Evolutionary conservation across 2,888 invertebrate genomes (phyloP), one percentile per base, ranked within the genome.

Genomic region (Nemotelus nigrinus): DNA sequence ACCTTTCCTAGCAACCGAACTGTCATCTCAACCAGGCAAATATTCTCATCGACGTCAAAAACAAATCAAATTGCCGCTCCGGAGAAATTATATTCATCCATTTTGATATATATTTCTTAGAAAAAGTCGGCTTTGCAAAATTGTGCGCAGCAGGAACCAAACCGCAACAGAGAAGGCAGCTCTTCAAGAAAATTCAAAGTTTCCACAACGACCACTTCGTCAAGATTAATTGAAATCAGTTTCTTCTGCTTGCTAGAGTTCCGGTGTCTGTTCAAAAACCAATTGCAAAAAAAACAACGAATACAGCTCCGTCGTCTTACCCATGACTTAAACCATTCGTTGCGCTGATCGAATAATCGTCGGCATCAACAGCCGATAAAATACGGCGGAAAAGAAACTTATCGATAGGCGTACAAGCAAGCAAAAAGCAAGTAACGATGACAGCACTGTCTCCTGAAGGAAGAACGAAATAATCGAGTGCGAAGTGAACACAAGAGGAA

Each of bases 401-500:
- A 43, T 3, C 68, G 68, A 68, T 50, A 72, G 72, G 60, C 58
- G 72, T 10, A 72, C 58, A 48, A 45, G 7, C 6, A 47, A 10
- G 47, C 7, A 6, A 47, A 57, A 58, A 48, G 3, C 10, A 39
- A 72, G 2, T 5, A 2, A 60, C 72, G 72, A 72, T 72, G 72
- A 72, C 72, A 72, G 58, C 44, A 53, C 58, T 5, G 25, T 25
- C 39, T 45, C 58, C 25, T 25, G 25, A 25, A 25, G 25, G 25
- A 25, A 25, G 72, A 72, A 72, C 71, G 6, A 57, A 55, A 50
- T 63, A 68, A 57, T 55, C 44, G 43, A 55, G 71, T n/a, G 65
- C 55, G 57, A 57, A 71, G 71, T 71, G 71, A 41, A 44, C 71
- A 71, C 39, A 57, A 57, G 58, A 72, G 60, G 47, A 72, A 72